Evolutionary conservation across 2,113 vertebrate genomes (phyloP), one percentile per base, ranked within the genome.

Genomic region (Forbesichthys agassizii): DNA sequence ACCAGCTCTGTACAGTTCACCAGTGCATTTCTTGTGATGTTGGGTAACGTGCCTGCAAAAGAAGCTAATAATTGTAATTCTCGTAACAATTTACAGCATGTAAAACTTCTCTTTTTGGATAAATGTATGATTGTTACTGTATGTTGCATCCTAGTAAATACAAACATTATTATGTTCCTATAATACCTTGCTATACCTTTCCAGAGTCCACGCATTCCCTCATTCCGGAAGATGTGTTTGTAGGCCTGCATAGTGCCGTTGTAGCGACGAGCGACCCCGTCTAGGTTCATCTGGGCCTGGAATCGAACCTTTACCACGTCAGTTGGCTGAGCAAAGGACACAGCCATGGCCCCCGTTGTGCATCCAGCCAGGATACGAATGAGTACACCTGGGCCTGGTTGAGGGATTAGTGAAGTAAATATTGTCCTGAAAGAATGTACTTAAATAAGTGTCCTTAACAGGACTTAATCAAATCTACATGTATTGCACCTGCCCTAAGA

Each of bases 1-100:
- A 96, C 94, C 57, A 96, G 89, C 83, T 96, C 95, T 58, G 94
- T 93, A 75, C 94, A 95, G 85, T 95, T 96, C 69, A 96, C 95
- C 64, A 96, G 88, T 2, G 94, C 90, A 12, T 94, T 96, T 73
- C 95, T 92, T 8, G 92, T 91, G 83, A 96, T 94, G 82, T 96
- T 96, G 52, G 94, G 95, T n/a, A 94, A 80, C 0, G 93, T 95
- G 69, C 95, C 95, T 96, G 42, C 61, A 16, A 63, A 60, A 61
- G 46, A 11, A 48, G 48, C 27, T 13, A 11, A 58, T 9, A 33
- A 33, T 13, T 33, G 7, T 54, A 13, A 16, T n/a, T 54, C 51
- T 64, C 14, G 8, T 51, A 55, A 13, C 12, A 46, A 42, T 42
- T 42, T 42, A 42, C 36, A 42, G 36, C 36, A 42, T 42, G 5